phyloP scores from a whole-genome alignment of 1,140 invertebrate species.

The Leucophenga varia region DNA sequence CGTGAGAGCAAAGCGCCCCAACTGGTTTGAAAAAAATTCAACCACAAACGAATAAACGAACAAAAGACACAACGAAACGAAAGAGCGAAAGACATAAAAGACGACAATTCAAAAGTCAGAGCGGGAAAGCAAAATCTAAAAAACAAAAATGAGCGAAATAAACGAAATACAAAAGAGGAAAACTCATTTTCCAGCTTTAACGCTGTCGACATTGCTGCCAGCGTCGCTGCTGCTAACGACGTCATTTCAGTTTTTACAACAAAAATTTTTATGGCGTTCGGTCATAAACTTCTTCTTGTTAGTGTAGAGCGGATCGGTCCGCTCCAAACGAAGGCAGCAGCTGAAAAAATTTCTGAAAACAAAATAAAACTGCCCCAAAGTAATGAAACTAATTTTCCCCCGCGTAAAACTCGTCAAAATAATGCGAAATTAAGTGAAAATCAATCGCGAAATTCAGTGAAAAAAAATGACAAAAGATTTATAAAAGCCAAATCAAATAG shows the following conservation, averaged over 20 bases:
- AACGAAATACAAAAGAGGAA: conserved; percentile 36
- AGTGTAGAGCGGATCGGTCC: conserved; percentile 53
- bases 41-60: too few relatives aligned
- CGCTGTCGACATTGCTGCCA: too few relatives aligned
- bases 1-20: conserved; percentile 9
- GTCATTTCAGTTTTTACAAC: conserved; percentile 55
- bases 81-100: conserved; percentile 6
- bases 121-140: conserved; percentile 2
- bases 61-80: too few relatives aligned
- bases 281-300: conserved; percentile 56
- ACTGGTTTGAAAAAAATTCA: too few relatives aligned
- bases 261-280: conserved; percentile 56
- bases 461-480: too few relatives aligned
- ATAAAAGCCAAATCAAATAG: too few relatives aligned
- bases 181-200: conserved; percentile 55
- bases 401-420: too few relatives aligned
- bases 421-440: too few relatives aligned
- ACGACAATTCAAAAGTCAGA: neutral
- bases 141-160: conserved; percentile 4
- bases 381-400: too few relatives aligned
- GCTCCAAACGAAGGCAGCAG: conserved; percentile 17
- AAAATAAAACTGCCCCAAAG: too few relatives aligned
- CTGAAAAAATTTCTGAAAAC: neutral
- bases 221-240: too few relatives aligned
- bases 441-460: too few relatives aligned